Evolutionary conservation across 2,797 vertebrate species (phyloP).

Genomic region (Molossus alvarezi): DNA sequence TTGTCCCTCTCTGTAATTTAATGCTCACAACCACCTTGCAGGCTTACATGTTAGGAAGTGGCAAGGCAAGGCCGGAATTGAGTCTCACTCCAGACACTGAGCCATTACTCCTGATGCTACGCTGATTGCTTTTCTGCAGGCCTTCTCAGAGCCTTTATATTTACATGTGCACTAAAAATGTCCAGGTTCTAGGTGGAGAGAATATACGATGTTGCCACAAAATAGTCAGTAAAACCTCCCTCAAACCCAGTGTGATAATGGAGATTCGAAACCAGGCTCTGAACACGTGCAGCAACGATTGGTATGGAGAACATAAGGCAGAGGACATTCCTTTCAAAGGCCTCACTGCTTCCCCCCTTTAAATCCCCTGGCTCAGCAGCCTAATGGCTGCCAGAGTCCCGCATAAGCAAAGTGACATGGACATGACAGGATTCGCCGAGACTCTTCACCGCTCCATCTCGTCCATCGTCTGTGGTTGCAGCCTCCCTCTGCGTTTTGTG

Average conservation of each 20-base stretch:
- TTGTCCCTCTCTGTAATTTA: not conserved
- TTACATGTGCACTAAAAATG: not conserved
- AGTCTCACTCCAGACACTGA: not conserved
- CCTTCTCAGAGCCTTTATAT: slow-evolving; percentile 49
- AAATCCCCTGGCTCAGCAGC: not conserved
- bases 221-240: not conserved
- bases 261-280: not conserved
- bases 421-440: not conserved
- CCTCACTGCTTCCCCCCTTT: not conserved
- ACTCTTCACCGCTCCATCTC: not conserved
- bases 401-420: not conserved
- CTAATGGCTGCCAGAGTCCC: not conserved
- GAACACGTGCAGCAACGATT: not conserved
- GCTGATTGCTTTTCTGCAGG: not conserved
- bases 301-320: not conserved
- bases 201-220: not conserved
- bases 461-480: not conserved
- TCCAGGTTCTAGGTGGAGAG: not conserved
- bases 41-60: not conserved
- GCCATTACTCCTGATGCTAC: not conserved
- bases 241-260: not conserved
- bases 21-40: not conserved
- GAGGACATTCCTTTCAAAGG: not conserved
- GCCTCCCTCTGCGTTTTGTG: not conserved
- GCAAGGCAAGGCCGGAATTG: not conserved